Base-by-base conservation (phyloP, 64 coral and sea anemone genomes). In the Orbicella faveolata region DNA sequence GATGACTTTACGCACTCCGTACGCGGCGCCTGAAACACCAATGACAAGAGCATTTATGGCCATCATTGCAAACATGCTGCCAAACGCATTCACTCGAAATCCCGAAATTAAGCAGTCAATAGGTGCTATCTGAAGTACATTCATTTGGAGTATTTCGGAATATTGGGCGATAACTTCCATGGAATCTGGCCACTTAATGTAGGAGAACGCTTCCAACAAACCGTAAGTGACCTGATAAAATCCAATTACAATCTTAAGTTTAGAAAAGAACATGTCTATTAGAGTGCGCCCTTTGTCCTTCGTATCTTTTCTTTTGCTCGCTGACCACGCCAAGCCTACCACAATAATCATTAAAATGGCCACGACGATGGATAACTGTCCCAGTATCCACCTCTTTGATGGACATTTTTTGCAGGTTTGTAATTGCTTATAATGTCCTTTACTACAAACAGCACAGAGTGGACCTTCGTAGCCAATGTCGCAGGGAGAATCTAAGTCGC, bases 71-170 rank as follows among this genome's bases (percentile, higher is more conserved):
- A 90, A 52, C 77, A 90, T 81, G 88, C 39, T 90, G 15, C 66
- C 36, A 73, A 81, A 90, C 62, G 57, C 77, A 54, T 82, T 67
- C 16, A 66, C 80, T 30, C 26, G 15, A 30, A 90, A 26, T 64
- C 81, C 72, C 21, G 65, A 4, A 48, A 75, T 12, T 36, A 91
- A 30, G 79, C 89, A 91, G 2, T 85, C 30, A 19, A 91, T 18
- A 15, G 89, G 79, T 4, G 52, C 52, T 18, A 91, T 84, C 21
- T 75, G 80, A 84, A 91, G 79, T 35, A 91, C 51, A 55, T 91
- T 91, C 18, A 91, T 57, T 54, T 91, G 80, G 39, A 91, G 15
- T 26, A 91, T 2, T 76, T 91, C 80, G 12, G 89, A 21, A 75
- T 75, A 63, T 34, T 76, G 59, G 52, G 33, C 54, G 9, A 83